Base-by-base conservation (phyloP, 30 jellyfish, hydroid and myxozoan genomes). In the Cassiopea andromeda region DNA sequence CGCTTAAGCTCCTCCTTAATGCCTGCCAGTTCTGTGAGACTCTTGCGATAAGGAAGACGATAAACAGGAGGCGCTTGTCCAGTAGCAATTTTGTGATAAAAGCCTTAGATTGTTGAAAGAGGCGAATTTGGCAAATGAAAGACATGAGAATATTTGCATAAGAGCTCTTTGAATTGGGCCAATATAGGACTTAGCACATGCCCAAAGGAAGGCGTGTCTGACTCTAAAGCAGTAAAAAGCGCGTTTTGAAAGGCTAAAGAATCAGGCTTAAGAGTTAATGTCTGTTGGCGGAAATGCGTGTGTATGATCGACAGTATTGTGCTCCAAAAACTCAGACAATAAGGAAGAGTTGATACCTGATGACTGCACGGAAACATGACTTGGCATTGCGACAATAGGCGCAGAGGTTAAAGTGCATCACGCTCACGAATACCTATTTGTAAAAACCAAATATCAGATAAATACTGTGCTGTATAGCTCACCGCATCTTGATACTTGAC, bases 1-100 rank as follows among this genome's bases (percentile, higher is more conserved):
- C 87, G 88, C 48, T 85, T 88, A 1, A 85, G 79, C 64, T 86
- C 82, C 70, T 44, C 58, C 76, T 86, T 75, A 14, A 86, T 86
- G 66, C 89, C 94, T 64, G 88, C 76, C 13, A 86, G 89, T 60
- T 58, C 94, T 44, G 89, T 87, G 47, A 81, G 93, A 47, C 87
- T 85, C 77, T 85, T 46, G 45, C 87, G 80, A 60, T 85, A 73
- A 46, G 93, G 93, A 38, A 74, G 93, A 6, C 87, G 73, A 72
- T 85, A 85, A 57, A 85, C 87, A 0, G 93, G 87, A 44, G 78
- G 85, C 49, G 93, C 83, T 15, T 70, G 80, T 7, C 93, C 93
- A 5, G 87, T 85, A 43, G 48, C 46, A 6, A 70, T 85, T 13
- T 85, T 48, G 47, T 85, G 93, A 59, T 54, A 47, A 66, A 85